Evolutionary conservation across 2,113 vertebrate genomes (phyloP).

Genomic region (Capreolus pygargus): DNA sequence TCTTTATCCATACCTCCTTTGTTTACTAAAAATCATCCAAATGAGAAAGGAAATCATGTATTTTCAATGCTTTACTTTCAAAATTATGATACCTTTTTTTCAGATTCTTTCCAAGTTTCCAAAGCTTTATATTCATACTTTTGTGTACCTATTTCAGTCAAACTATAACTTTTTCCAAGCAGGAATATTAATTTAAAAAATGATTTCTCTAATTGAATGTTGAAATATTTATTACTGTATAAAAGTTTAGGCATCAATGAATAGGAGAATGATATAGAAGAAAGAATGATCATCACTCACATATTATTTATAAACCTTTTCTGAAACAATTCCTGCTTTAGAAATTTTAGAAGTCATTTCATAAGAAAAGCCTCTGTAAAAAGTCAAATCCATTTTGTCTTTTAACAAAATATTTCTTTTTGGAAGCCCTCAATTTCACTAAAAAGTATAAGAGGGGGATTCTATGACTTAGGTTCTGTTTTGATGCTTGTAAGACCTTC

Average conservation of each 20-base stretch:
- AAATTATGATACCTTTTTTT: neutral
- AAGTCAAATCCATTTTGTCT: neutral
- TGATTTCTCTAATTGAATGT: neutral
- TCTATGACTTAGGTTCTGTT: neutral
- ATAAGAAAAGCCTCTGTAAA: neutral
- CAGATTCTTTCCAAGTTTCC: neutral
- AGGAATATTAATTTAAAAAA: neutral
- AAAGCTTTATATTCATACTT: neutral
- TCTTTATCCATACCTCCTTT: neutral
- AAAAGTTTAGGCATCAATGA: neutral
- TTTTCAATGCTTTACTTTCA: neutral
- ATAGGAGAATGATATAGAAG: neutral
- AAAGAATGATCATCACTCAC: neutral
- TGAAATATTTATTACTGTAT: neutral
- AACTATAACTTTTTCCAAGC: neutral
- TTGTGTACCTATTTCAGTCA: neutral
- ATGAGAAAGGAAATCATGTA: neutral
- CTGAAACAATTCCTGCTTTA: neutral
- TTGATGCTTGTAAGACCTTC: neutral
- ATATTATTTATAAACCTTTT: neutral
- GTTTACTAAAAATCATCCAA: neutral
- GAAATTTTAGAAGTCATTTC: neutral
- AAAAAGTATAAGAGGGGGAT: neutral
- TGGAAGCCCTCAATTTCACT: neutral
- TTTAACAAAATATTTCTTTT: neutral